These are phyloP conservation scores for Neoaliturus tenellus DNA, from an alignment of 2,888 invertebrate species.

Conservation along the genomic window DNA sequence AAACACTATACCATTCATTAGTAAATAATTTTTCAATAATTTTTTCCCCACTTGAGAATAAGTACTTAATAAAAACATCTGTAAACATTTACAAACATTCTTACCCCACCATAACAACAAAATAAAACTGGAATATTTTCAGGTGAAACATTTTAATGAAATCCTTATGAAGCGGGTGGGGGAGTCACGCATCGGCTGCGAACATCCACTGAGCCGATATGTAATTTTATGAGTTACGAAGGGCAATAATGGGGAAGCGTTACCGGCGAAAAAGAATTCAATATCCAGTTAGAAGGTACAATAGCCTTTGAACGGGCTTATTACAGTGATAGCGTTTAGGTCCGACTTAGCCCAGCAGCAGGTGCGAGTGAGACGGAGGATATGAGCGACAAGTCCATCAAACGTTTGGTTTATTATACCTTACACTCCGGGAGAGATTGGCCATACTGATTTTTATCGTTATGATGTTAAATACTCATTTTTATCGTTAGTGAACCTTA, in stretches of 20 bases:
- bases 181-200: not conserved
- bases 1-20: no score
- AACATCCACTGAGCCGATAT: not conserved
- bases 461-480: not conserved
- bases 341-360: not conserved
- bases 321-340: not conserved
- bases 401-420: not conserved
- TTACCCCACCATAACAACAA: no score
- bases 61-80: no score
- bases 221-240: not conserved
- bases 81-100: no score
- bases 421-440: not conserved
- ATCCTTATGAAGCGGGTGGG: not conserved
- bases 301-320: conserved; percentile 31
- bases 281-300: conserved; percentile 40
- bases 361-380: not conserved
- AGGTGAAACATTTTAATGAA: no score
- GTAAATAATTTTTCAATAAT: no score
- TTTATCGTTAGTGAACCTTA: no score
- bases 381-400: not conserved
- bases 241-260: not conserved
- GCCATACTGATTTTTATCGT: not conserved
- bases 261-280: conserved; percentile 41
- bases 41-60: no score
- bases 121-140: no score